These are phyloP conservation scores for Leucosticte australis DNA, from an alignment of 2,113 vertebrate species.

Conservation along the genomic window DNA sequence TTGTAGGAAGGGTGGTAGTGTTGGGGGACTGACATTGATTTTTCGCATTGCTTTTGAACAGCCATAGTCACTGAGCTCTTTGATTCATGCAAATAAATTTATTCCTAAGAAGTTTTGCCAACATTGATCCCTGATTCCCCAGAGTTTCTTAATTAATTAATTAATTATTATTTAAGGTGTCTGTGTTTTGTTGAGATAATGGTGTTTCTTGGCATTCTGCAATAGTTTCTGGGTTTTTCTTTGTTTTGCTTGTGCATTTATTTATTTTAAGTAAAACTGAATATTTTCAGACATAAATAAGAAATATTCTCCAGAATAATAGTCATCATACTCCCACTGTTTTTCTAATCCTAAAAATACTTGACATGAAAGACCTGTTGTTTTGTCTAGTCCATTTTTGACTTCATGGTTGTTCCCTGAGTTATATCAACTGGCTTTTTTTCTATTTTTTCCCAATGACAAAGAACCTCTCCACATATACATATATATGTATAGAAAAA, in stretches of 20 bases:
- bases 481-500: not conserved
- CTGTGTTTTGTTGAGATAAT: not conserved
- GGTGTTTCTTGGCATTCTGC: not conserved
- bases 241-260: not conserved
- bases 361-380: not conserved
- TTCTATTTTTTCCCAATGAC: not conserved
- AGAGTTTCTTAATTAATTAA: constrained; percentile 8
- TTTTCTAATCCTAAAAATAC: not conserved
- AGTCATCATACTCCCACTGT: not conserved
- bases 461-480: not conserved
- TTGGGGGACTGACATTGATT: not conserved
- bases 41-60: not conserved
- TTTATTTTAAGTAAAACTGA: not conserved
- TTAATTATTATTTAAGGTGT: not conserved
- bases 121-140: not conserved
- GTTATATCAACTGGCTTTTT: not conserved
- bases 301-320: not conserved
- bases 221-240: not conserved
- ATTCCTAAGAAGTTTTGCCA: not conserved
- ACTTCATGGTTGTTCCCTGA: not conserved
- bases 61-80: not conserved
- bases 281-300: not conserved
- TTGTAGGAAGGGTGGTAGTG: not conserved
- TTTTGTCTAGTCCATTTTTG: not conserved
- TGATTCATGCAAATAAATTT: not conserved